These are phyloP conservation scores for Haliclona indistincta DNA, from an alignment of 37 sponge, comb jelly and placozoan species.

Conservation along the genomic window DNA sequence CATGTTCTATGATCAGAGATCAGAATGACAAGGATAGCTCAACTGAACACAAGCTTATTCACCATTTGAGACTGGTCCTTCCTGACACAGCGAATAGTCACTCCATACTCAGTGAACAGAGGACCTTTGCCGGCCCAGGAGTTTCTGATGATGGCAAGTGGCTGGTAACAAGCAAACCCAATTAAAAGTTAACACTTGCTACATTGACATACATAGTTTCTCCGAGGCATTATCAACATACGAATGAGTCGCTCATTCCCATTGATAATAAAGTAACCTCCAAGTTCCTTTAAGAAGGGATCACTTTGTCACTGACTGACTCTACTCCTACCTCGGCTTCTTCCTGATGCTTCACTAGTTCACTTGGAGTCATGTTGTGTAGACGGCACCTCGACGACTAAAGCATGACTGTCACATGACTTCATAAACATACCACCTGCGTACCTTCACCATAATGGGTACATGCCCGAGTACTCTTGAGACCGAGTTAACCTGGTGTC, in stretches of 20 bases:
- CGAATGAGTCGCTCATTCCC: slow-evolving; percentile 91
- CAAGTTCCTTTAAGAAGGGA: slow-evolving; percentile 66
- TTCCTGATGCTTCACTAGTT: slow-evolving; percentile 77
- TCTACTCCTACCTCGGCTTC: slow-evolving; percentile 65
- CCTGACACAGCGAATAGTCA: slow-evolving; percentile 81
- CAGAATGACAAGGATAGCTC: not conserved
- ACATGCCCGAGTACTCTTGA: slow-evolving; percentile 56
- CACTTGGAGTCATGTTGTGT: slow-evolving; percentile 42
- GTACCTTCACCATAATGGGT: slow-evolving; percentile 93
- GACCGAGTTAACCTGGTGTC: slow-evolving; percentile 12
- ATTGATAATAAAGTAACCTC: slow-evolving; percentile 98
- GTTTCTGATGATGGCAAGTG: slow-evolving; percentile 75
- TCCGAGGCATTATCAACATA: slow-evolving; percentile 86
- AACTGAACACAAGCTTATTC: not conserved
- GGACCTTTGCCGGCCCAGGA: slow-evolving; percentile 87
- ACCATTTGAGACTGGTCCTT: slow-evolving; percentile 74
- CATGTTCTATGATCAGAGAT: slow-evolving; percentile 51
- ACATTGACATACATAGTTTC: slow-evolving; percentile 79
- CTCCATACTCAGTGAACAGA: slow-evolving; percentile 86
- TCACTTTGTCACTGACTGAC: not conserved
- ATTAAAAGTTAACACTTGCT: not conserved
- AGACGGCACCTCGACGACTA: slow-evolving; percentile 81
- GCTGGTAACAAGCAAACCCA: slow-evolving; percentile 47
- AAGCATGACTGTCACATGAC: slow-evolving; percentile 16
- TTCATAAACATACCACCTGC: not conserved